Conservation (phyloP, 2,797 vertebrate genomes). For the Alca torda region DNA sequence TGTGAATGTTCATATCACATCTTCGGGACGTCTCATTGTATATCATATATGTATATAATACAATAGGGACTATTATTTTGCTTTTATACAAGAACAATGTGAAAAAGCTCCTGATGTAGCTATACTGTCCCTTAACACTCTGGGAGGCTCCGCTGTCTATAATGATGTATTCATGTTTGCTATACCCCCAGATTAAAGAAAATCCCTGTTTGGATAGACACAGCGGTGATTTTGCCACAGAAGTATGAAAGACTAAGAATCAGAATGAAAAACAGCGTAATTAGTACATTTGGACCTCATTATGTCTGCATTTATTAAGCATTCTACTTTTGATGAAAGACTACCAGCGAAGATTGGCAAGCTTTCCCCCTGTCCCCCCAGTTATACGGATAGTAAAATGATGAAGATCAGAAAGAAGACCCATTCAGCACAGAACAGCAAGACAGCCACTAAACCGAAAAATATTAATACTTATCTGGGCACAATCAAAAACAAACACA, state of each 20-base stretch:
- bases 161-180: neutral
- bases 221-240: neutral
- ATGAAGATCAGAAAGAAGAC: neutral
- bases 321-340: neutral
- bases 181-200: neutral
- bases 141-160: neutral
- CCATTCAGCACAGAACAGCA: neutral
- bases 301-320: neutral
- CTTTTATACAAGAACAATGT: neutral
- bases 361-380: fast-evolving
- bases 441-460: neutral
- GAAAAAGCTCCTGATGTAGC: neutral
- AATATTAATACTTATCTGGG: neutral
- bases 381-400: neutral
- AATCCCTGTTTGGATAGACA: neutral
- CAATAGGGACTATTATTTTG: neutral
- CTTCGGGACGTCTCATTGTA: neutral
- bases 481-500: neutral
- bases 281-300: neutral
- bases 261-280: neutral
- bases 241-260: neutral
- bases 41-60: neutral
- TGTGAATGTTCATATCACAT: neutral
- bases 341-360: neutral
- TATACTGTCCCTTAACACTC: neutral